Percentiles rank a stretch among this genome's conserved stretches.
phyloP scores from a whole-genome alignment of 2,888 invertebrate genomes.

The Microplitis manilae region DNA sequence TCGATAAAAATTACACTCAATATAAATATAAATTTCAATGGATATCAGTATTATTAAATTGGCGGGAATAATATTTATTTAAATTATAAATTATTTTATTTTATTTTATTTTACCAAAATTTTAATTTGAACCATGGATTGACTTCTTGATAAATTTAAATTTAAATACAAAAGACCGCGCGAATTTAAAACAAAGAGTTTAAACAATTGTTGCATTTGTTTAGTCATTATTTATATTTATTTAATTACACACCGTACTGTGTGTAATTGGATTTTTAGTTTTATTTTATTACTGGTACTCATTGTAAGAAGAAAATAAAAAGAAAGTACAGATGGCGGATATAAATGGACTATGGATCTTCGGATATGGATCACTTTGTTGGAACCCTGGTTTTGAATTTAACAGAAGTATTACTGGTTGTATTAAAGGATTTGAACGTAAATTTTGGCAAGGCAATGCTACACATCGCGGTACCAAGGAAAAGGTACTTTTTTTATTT shows the following conservation, averaged over 20 bases:
- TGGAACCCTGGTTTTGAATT: conserved; percentile 96
- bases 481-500: conserved; percentile 75
- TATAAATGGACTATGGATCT: conserved; percentile 82
- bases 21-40: background rate
- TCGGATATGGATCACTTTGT: conserved; percentile 95
- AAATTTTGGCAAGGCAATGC: conserved; percentile 95
- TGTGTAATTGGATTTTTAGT: background rate
- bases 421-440: conserved; percentile 84
- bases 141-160: background rate
- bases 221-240: background rate
- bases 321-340: conserved; percentile 6
- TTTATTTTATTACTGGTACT: background rate
- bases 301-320: background rate
- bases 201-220: background rate
- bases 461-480: conserved; percentile 83
- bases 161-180: too few species aligned
- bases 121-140: background rate
- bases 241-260: background rate
- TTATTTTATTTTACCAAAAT: background rate
- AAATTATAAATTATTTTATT: background rate
- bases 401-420: conserved; percentile 85
- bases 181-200: too few species aligned
- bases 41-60: background rate
- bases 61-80: background rate
- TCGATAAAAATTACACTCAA: background rate